Conservation (phyloP, 2,797 vertebrate species). For the Cheirogaleus major region DNA sequence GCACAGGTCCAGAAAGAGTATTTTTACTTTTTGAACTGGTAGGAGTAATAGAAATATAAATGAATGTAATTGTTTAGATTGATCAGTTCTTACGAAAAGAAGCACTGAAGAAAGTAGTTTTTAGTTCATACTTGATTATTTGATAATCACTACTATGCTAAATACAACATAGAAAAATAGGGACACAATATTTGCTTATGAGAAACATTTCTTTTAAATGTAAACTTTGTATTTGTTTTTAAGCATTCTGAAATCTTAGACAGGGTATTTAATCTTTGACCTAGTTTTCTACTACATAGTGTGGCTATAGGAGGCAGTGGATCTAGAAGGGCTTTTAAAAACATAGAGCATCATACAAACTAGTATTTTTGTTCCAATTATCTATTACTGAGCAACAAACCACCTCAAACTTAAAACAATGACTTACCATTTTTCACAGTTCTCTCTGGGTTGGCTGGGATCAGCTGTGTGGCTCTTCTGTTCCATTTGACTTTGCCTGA, state of each 20-base stretch:
- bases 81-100: not conserved
- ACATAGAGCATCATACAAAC: not conserved
- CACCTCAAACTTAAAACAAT: not conserved
- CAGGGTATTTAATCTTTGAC: not conserved
- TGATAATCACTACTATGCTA: not conserved
- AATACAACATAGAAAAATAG: not conserved
- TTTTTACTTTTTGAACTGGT: slow-evolving; percentile 43
- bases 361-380: slow-evolving; percentile 7
- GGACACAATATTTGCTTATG: not conserved
- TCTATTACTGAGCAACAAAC: not conserved
- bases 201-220: slow-evolving; percentile 28
- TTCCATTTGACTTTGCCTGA: not conserved
- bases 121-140: slow-evolving; percentile 15
- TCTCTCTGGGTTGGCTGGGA: not conserved
- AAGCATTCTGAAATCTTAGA: not conserved
- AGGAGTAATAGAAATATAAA: not conserved
- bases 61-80: not conserved
- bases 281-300: not conserved
- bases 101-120: not conserved
- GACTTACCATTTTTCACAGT: not conserved
- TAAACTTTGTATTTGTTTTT: slow-evolving; percentile 1
- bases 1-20: slow-evolving; percentile 2
- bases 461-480: not conserved
- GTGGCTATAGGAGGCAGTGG: not conserved
- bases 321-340: slow-evolving; percentile 31